Evolutionary conservation across 1,140 invertebrate genomes (phyloP).

Genomic region (Periplaneta americana): DNA sequence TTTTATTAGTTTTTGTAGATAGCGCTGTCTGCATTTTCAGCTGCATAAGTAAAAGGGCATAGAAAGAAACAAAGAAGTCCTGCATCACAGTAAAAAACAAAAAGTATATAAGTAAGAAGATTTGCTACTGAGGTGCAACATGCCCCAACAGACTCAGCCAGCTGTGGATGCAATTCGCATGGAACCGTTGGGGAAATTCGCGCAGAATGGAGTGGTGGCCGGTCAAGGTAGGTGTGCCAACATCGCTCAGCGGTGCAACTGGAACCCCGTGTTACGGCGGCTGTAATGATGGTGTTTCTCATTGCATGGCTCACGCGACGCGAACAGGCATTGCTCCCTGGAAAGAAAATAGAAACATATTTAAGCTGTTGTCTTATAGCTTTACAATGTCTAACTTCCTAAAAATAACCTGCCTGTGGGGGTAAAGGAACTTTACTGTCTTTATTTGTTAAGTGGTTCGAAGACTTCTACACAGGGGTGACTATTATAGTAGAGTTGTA

Average conservation of each 20-base stretch:
- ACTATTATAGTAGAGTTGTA: no score
- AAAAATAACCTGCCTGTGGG: no score
- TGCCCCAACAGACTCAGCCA: conserved; percentile 10
- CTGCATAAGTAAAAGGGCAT: not conserved
- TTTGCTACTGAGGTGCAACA: not conserved
- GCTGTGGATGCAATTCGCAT: conserved; percentile 11
- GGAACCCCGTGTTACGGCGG: not conserved
- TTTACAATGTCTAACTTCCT: no score
- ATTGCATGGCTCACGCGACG: not conserved
- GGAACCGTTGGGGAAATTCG: conserved; percentile 15
- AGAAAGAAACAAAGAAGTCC: not conserved
- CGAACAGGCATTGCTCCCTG: not conserved
- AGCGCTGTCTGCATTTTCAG: not conserved
- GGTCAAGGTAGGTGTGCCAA: conserved; percentile 11
- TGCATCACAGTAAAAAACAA: not conserved
- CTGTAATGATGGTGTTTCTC: not conserved
- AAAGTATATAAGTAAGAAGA: not conserved
- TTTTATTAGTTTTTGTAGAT: not conserved
- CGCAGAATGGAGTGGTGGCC: conserved; percentile 15
- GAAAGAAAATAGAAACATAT: no score
- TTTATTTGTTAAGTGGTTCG: no score
- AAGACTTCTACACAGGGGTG: no score
- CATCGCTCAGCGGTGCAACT: not conserved
- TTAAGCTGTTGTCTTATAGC: no score
- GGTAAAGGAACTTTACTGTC: no score